Evolutionary conservation across 2,888 invertebrate species (phyloP).

Genomic region (Oligia fasciuncula): DNA sequence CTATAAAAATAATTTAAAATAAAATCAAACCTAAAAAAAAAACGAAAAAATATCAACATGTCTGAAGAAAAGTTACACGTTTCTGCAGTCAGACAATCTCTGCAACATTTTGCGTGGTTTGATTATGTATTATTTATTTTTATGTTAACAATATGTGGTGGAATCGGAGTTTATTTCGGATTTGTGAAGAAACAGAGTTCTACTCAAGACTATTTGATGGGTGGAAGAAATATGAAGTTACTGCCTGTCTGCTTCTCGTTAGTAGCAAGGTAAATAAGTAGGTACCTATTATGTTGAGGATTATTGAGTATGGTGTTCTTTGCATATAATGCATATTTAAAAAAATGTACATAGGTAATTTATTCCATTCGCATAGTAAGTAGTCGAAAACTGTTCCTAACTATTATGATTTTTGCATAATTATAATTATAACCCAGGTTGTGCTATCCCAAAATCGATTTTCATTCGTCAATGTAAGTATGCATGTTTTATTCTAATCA

Average conservation of each 20-base stretch:
- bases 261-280: slow-evolving; percentile 92
- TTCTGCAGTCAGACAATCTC: slow-evolving; percentile 72
- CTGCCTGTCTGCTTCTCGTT: slow-evolving; percentile 95
- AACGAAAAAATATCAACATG: slow-evolving; percentile 54
- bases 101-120: slow-evolving; percentile 88
- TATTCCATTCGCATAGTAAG: neutral
- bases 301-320: neutral
- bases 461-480: neutral
- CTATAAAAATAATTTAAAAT: slow-evolving; percentile 8
- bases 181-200: slow-evolving; percentile 91
- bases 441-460: neutral
- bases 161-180: slow-evolving; percentile 95
- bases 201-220: slow-evolving; percentile 94
- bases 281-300: neutral
- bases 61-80: slow-evolving; percentile 73
- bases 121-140: slow-evolving; percentile 92
- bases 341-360: neutral
- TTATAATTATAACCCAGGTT: neutral
- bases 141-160: slow-evolving; percentile 93
- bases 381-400: neutral
- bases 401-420: neutral
- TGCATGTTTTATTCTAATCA: neutral
- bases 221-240: slow-evolving; percentile 94
- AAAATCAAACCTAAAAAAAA: neutral
- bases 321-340: neutral